Evolutionary conservation across 2,888 invertebrate genomes (phyloP), one percentile per base, ranked within the genome.

Genomic region (Lepidocyrtoides sp.): DNA sequence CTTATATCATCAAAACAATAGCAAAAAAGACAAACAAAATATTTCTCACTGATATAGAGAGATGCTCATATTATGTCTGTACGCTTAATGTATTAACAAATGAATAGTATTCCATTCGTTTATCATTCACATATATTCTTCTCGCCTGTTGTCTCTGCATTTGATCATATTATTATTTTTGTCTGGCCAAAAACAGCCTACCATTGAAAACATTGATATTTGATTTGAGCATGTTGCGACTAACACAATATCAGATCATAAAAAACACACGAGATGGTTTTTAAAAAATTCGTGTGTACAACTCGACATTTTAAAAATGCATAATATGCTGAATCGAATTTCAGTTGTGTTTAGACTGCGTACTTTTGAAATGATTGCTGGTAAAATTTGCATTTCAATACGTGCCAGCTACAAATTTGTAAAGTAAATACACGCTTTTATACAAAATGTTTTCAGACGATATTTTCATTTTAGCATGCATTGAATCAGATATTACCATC

Each of bases 1-100:
- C 57, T 79, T 54, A 32, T 36, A 79, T 32, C 54, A 32, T 54
- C 29, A 20, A 23, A 26, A 79, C 54, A 57, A 79, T 79, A 57
- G 17, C 0, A 48, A 75, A n/a, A 51, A 75, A 75, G 23, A 51
- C 48, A 75, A 75, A 26, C 36, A 12, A 20, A 51, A 57, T 17
- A 3, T 54, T 17, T 54, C 2, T 20, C 20, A 17, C 23, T 57
- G 17, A 17, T 44, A 69, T 69, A 20, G 69, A 69, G 12, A 17
- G 23, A 44, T 72, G 41, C 23, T 72, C 20, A 66, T 66, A 12
- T 23, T n/a, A n/a, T n/a, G n/a, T n/a, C n/a, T n/a, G n/a, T n/a
- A n/a, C n/a, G n/a, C n/a, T n/a, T n/a, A 14, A 2, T 2, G 8
- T 26, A 8, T 0, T 1, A 32, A 69, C 10, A 41, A 41, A 69